phyloP scores from a whole-genome alignment of 2,888 invertebrate genomes.

The Tubulanus polymorphus region DNA sequence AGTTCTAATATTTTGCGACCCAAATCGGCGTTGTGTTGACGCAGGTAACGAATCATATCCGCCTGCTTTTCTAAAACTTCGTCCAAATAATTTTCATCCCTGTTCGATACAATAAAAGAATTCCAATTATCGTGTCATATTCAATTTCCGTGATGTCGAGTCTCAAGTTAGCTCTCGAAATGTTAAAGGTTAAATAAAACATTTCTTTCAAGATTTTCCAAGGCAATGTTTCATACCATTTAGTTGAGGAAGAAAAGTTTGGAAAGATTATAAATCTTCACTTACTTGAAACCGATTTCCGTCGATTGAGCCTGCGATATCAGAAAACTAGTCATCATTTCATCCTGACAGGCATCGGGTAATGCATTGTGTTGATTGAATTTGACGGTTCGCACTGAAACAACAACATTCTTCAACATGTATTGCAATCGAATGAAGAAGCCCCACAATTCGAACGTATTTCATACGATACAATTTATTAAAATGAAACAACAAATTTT shows the following conservation, averaged over 20 bases:
- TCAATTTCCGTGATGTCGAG: slow-evolving; percentile 2
- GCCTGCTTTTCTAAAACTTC: slow-evolving; percentile 48
- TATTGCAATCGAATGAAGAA: too few relatives aligned
- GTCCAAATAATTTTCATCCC: slow-evolving; percentile 38
- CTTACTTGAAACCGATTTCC: slow-evolving; percentile 39
- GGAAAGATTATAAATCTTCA: too few relatives aligned
- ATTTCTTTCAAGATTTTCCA: too few relatives aligned
- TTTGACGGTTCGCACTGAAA: slow-evolving; percentile 31
- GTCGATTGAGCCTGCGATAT: slow-evolving; percentile 23
- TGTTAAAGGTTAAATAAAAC: too few relatives aligned
- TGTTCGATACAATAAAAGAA: slow-evolving; percentile 14
- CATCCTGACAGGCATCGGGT: slow-evolving; percentile 38
- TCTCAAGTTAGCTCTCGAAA: too few relatives aligned
- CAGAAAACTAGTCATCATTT: slow-evolving; percentile 31
- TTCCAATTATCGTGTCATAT: background rate
- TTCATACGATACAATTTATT: too few relatives aligned
- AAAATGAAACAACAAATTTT: too few relatives aligned
- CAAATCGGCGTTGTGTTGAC: slow-evolving; percentile 41
- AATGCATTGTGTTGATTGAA: slow-evolving; percentile 31
- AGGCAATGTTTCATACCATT: too few relatives aligned
- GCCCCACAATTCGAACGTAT: too few relatives aligned
- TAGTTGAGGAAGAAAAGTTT: too few relatives aligned
- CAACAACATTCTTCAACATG: too few relatives aligned
- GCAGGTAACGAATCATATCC: slow-evolving; percentile 47
- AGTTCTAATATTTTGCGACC: slow-evolving; percentile 35